Base-by-base conservation (phyloP, 2,888 invertebrate genomes). In the Drosophila histrio region DNA sequence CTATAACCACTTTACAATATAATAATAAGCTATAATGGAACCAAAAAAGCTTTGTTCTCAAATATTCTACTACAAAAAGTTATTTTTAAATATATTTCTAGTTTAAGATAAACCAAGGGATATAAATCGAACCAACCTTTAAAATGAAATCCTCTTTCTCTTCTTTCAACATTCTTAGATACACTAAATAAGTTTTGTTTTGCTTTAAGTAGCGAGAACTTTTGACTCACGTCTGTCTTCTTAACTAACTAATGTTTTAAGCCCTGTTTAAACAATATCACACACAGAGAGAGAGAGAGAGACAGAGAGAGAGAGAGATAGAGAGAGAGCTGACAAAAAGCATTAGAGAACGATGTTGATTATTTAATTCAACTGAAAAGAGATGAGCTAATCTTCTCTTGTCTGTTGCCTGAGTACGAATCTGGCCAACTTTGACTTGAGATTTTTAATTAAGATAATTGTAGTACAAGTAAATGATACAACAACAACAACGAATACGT, bases 371-470 rank as follows among this genome's bases (percentile, higher is more conserved):
- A 65, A 53, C 68, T 54, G 84, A 81, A 84, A 76, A 65, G 59
- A 76, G 84, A 81, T 83, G 80, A 81, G 78, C 75, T 76, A 81
- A 78, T 81, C 72, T 66, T 61, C 61, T n/a, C 39, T 58, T 57
- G 59, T 34, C 17, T 58, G 41, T 58, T 39, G 63, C 30, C 41
- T 19, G 11, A 60, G 38, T 54, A 21, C 19, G 44, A 46, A 53
- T 71, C 34, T 52, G 69, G 47, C 77, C 75, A 83, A 75, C 80
- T 77, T 83, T 80, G 78, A 80, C 84, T 81, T 76, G 38, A 73
- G 84, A 81, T 79, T 84, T 79, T 78, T 69, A 78, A 84, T 80
- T 84, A 78, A 83, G 80, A 81, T 81, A 76, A 84, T 81, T 81
- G 70, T 80, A 76, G 81, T 72, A 38, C 36, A 13, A 73, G 62